Evolutionary conservation across 2,113 vertebrate genomes (phyloP).

Genomic region (Stercorarius parasiticus): DNA sequence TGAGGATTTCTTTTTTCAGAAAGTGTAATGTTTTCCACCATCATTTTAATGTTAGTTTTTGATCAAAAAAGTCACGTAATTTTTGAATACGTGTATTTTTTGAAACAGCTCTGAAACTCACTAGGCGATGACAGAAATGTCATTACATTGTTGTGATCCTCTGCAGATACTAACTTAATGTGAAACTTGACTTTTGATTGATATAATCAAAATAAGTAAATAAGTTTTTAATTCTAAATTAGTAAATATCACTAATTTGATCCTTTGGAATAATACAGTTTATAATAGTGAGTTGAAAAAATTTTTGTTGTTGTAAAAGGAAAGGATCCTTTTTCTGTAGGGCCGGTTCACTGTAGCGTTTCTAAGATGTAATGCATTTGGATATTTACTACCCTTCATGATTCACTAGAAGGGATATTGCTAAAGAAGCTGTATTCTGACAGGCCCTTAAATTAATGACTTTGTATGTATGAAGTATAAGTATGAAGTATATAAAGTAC

Average conservation of each 20-base stretch:
- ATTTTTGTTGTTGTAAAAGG: background rate
- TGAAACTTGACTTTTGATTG: background rate
- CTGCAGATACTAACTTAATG: background rate
- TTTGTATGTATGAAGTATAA: background rate
- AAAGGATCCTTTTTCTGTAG: background rate
- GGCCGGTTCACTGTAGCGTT: background rate
- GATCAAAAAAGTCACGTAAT: background rate
- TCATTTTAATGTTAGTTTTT: background rate
- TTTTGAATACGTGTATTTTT: background rate
- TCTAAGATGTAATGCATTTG: background rate
- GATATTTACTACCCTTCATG: background rate
- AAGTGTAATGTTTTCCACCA: background rate
- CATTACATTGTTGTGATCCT: fast-evolving
- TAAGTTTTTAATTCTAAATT: background rate
- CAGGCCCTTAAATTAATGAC: background rate
- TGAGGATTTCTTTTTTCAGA: background rate
- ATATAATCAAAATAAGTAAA: background rate
- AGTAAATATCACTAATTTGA: background rate
- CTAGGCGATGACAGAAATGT: background rate
- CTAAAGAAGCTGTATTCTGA: background rate
- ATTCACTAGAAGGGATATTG: background rate
- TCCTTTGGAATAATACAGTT: background rate
- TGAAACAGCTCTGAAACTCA: background rate
- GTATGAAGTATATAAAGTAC: background rate
- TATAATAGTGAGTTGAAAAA: background rate